Evolutionary conservation across 1,140 invertebrate species (phyloP).

Genomic region (Psilanteris sp.): DNA sequence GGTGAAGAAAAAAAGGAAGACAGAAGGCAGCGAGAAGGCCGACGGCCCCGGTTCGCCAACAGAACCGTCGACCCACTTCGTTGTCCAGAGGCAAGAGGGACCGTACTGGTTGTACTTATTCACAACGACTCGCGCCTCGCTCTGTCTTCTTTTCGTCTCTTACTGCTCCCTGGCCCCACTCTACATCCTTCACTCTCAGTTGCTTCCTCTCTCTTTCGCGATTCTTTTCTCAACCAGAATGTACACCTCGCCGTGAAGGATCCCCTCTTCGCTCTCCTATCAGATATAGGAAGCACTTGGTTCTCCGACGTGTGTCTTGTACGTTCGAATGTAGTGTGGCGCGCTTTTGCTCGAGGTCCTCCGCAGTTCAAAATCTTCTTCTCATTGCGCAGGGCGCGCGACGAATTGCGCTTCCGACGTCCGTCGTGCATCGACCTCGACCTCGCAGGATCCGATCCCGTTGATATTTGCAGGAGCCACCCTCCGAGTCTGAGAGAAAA

Average conservation of each 20-base stretch:
- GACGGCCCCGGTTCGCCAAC: conserved; percentile 69
- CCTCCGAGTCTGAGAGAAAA: no score
- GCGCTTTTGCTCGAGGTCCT: conserved; percentile 63
- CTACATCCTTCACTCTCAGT: conserved; percentile 28
- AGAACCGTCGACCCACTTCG: conserved; percentile 73
- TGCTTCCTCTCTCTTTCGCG: conserved; percentile 44
- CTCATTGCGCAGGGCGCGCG: conserved; percentile 58
- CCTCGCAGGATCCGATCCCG: conserved; percentile 8
- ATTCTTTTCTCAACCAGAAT: conserved; percentile 59
- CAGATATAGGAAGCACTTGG: conserved; percentile 66
- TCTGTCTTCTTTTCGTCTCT: conserved; percentile 49
- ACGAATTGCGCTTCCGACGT: conserved; percentile 29
- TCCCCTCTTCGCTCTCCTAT: conserved; percentile 58
- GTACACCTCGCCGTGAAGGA: conserved; percentile 48
- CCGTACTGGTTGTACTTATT: conserved; percentile 63
- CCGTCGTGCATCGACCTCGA: conserved; percentile 13
- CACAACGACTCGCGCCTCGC: conserved; percentile 36
- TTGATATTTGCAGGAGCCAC: no score
- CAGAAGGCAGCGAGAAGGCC: conserved; percentile 62
- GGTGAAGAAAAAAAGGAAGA: conserved; percentile 6
- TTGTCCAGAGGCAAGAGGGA: conserved; percentile 71
- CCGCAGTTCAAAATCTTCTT: conserved; percentile 66
- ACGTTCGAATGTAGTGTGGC: conserved; percentile 63
- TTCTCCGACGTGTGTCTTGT: conserved; percentile 65
- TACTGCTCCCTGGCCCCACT: conserved; percentile 35